Base-by-base conservation (phyloP, 92 coral and sea anemone species). In the Zoanthus sociatus region DNA sequence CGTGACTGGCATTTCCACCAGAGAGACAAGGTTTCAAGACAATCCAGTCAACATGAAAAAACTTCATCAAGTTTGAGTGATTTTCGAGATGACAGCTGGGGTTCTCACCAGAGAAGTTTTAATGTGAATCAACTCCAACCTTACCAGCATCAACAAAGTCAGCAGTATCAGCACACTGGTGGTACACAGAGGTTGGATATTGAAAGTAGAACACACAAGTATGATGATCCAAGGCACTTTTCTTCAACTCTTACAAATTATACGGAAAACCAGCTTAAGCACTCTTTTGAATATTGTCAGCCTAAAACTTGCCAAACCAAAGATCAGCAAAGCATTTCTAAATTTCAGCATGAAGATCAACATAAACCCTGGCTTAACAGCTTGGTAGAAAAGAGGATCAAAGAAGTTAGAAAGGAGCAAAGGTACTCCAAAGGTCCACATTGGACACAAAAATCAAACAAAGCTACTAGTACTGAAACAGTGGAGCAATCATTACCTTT, bases 401-500 rank as follows among this genome's bases (percentile, higher is more conserved):
- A 44, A 73, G 58, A 32, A 44, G 48, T 4, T 78, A 31, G 33
- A 5, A 30, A 15, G 14, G 72, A 20, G 0, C 3, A 37, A 37
- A 37, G 42, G 42, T 37, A 37, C 42, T 37, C 42, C 42, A 37
- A 37, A 37, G 42, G 42, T 20, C 42, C 79, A 76, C 16, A 47
- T 17, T 10, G 12, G 32, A 69, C 16, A 5, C 61, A 42, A 50
- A 76, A 13, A 30, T 58, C 42, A 58, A 79, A 37, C 70, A 73
- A 79, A 79, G 30, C 17, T 42, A 18, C 45, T 64, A 26, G 58
- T 7, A 18, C 69, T 67, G 45, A 54, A 60, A 75, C 75, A 32
- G 15, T 45, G 0, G 73, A 86, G 60, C 79, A 68, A 6, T 26
- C 58, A 14, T 20, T 91, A n/a, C 98, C 96, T 9, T 89, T 88